Evolutionary conservation across 2,888 invertebrate species (phyloP).

Genomic region (Branchipolynoe longqiensis): DNA sequence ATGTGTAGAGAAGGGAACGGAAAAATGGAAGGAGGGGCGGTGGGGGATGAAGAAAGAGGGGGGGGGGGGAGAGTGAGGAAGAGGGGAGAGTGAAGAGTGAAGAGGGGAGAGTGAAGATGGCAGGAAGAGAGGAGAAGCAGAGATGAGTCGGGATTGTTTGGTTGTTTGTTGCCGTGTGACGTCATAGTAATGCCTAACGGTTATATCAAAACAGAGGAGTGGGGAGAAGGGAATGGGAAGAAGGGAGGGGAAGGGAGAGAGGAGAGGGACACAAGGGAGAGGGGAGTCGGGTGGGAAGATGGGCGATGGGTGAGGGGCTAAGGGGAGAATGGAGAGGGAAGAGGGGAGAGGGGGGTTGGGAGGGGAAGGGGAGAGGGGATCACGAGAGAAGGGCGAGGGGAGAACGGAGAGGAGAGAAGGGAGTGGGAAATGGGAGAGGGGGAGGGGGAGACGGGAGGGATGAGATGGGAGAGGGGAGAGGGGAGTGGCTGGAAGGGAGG

Average conservation of each 20-base stretch:
- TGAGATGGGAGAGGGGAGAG: not conserved
- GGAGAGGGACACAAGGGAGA: not conserved
- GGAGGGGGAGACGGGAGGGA: not conserved
- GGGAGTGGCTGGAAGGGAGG: not conserved
- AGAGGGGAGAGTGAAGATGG: no score
- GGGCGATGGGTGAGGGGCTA: not conserved
- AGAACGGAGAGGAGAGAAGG: not conserved
- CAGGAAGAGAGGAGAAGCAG: no score
- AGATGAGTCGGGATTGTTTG: no score
- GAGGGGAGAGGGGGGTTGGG: no score
- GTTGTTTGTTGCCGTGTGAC: no score
- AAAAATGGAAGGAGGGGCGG: not conserved
- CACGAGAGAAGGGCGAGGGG: not conserved
- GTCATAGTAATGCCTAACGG: not conserved
- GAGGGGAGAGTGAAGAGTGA: no score
- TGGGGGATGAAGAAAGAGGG: not conserved
- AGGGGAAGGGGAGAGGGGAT: not conserved
- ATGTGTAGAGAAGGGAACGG: no score
- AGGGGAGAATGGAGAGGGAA: not conserved
- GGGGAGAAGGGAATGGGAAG: not conserved
- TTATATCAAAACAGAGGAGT: not conserved
- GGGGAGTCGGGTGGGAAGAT: not conserved
- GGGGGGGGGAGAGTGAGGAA: not conserved
- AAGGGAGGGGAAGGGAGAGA: not conserved
- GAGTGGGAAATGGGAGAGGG: not conserved